A percentile compares a stretch with the other conserved stretches of the same genome.
Conservation (phyloP, 2,113 vertebrate species). For the Oostethus manadensis region DNA sequence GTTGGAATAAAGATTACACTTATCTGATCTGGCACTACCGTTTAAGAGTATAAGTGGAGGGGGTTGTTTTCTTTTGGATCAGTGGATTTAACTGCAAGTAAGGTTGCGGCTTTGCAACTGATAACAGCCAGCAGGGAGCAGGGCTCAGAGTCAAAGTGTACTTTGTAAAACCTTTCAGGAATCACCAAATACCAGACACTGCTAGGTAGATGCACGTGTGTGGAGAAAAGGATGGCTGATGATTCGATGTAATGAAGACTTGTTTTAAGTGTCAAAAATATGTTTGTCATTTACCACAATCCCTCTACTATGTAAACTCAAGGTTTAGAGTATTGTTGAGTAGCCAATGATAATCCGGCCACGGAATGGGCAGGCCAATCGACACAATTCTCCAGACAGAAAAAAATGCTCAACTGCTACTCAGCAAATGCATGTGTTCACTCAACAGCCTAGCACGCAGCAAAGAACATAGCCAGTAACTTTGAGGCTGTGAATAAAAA, state of each 20-base stretch:
- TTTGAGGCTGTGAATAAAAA: neutral
- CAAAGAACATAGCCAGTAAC: neutral
- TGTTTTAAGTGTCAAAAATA: conserved; percentile 53
- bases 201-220: conserved; percentile 23
- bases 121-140: conserved; percentile 34
- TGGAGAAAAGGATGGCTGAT: conserved; percentile 25
- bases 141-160: conserved; percentile 1
- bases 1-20: conserved; percentile 29
- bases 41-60: conserved; percentile 25
- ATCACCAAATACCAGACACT: conserved; percentile 5
- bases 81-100: conserved; percentile 16
- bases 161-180: conserved; percentile 20
- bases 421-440: conserved; percentile 24
- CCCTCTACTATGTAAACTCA: conserved; percentile 25
- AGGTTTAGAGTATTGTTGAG: conserved; percentile 39
- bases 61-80: conserved; percentile 17
- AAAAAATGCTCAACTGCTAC: conserved; percentile 27
- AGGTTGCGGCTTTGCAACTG: neutral
- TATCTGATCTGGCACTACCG: conserved; percentile 48
- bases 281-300: conserved; percentile 47
- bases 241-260: conserved; percentile 20
- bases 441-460: conserved; percentile 19
- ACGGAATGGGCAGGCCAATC: conserved; percentile 46
- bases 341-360: conserved; percentile 57
- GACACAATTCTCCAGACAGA: conserved; percentile 38